Percentiles rank a stretch among this genome's conserved stretches.
Conservation (phyloP, 2,888 invertebrate genomes). For the Choreutis nemorana region DNA sequence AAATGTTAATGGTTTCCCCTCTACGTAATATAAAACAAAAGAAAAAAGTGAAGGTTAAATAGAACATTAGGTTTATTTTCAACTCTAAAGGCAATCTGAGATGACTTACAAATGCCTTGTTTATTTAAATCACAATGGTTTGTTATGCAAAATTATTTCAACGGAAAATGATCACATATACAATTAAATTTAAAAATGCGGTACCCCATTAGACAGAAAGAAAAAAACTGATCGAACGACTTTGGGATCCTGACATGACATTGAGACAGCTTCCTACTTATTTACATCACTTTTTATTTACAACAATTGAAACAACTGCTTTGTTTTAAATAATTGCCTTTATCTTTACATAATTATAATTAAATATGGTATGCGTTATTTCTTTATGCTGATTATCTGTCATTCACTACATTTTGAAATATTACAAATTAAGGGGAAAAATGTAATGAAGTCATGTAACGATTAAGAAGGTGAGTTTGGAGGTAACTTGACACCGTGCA, state of each 20-base stretch:
- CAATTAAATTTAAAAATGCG: background rate
- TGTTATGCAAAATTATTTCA: slow-evolving; percentile 29
- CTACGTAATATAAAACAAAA: too few species aligned
- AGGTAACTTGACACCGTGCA: too few species aligned
- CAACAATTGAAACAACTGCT: too few species aligned
- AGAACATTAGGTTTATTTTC: slow-evolving; percentile 37
- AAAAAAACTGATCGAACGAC: slow-evolving; percentile 7
- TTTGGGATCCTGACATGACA: slow-evolving; percentile 44
- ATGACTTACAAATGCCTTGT: slow-evolving; percentile 30
- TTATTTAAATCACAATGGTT: slow-evolving; percentile 44
- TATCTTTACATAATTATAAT: too few species aligned
- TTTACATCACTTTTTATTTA: slow-evolving; percentile 51
- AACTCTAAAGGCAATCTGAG: slow-evolving; percentile 45
- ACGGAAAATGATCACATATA: slow-evolving; percentile 18
- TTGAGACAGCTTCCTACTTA: slow-evolving; percentile 56
- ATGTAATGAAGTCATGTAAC: too few species aligned
- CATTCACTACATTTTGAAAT: too few species aligned
- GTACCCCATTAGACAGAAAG: slow-evolving; percentile 12
- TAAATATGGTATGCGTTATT: too few species aligned
- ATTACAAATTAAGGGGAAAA: too few species aligned
- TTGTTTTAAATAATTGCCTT: too few species aligned
- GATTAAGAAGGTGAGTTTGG: too few species aligned
- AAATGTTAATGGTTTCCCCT: too few species aligned
- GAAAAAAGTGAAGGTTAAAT: slow-evolving; percentile 40
- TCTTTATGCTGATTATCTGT: too few species aligned